Base-by-base conservation (phyloP, 2,888 invertebrate species). In the Mesorhabditis sp. region DNA sequence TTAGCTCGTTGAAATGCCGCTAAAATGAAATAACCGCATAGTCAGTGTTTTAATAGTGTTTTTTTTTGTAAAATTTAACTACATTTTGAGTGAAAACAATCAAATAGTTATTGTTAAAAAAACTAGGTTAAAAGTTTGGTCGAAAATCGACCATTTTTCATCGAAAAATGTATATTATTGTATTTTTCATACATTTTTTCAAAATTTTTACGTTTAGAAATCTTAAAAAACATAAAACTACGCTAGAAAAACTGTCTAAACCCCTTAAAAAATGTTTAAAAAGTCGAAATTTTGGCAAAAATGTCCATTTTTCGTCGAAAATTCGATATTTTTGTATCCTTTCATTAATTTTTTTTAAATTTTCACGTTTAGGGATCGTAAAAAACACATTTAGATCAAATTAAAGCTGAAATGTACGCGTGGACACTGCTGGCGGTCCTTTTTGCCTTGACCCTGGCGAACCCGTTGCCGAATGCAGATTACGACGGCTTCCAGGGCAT, bases 401-500 rank as follows among this genome's bases (percentile, higher is more conserved):
- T 1, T 28, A 28, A 28, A 28, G 28, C 28, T 28, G 28, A 28
- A 28, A 28, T 28, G 28, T 28, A 28, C 28, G 28, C 28, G 28
- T 28, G 28, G 28, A 28, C 28, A 28, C 28, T 28, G 28, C 28
- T 28, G 28, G 28, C 28, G 28, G 28, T 2, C 28, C 28, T 28
- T 28, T 28, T 28, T 28, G 28, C 28, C 28, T 28, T 28, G 28
- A 28, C 28, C 28, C 28, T 28, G 28, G n/a, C 58, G 58, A 50
- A 50, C n/a, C 58, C 58, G 58, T 50, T 50, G 58, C 58, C 58
- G n/a, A 50, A 50, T 50, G 10, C 58, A 13, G 58, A 50, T 50
- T 50, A 50, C n/a, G 58, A 50, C 10, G 58, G 58, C n/a, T 50
- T 50, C 58, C 7, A 50, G 10, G 58, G 58, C 10, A 50, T 50